Base-by-base conservation (phyloP, 2,797 vertebrate species). In the Lindbergichthys nudifrons region DNA sequence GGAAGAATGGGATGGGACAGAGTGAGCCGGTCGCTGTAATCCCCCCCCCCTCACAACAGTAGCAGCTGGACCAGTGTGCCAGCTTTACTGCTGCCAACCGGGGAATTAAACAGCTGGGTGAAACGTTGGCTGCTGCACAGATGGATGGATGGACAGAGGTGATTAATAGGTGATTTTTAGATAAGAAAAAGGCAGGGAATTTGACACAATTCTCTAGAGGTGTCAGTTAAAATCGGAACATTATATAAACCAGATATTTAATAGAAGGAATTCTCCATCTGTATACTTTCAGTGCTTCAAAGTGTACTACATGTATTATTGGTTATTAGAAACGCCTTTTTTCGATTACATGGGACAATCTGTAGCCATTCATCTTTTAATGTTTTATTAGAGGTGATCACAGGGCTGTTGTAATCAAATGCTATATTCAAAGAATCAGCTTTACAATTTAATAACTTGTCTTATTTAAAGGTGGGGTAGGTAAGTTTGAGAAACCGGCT, bases 1-100 rank as follows among this genome's bases (percentile, higher is more conserved):
- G 70, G 59, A 80, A 82, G 87, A 83, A 83, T 75, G 73, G 70
- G 77, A 86, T 67, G 75, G 78, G 62, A 83, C 87, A 87, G 84
- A 75, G 75, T 82, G 82, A 87, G 47, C 65, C 42, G 41, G 50
- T 59, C 0, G 4, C 73, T 64, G 48, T 92, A 92, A 92, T 92
- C 90, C 84, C 41, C 68, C 32, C 32, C 32, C 32, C 32, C 54
- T 80, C 79, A 57, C 62, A 73, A 66, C 80, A 47, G 85, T 16
- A 87, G 88, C 88, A 89, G 87, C 89, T 90, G 90, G 87, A 87
- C 47, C 57, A 26, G 72, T 73, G 76, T 84, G 74, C 77, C 80
- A 74, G 87, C 74, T 86, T 85, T 66, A 67, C 80, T 19, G 72
- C 86, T 75, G 87, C 63, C 70, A 82, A 76, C 80, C 82, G 86